Percentiles rank a stretch among this genome's conserved stretches.
phyloP scores from a whole-genome alignment of 1,140 invertebrate species.

The Bilobella aurantiaca region DNA sequence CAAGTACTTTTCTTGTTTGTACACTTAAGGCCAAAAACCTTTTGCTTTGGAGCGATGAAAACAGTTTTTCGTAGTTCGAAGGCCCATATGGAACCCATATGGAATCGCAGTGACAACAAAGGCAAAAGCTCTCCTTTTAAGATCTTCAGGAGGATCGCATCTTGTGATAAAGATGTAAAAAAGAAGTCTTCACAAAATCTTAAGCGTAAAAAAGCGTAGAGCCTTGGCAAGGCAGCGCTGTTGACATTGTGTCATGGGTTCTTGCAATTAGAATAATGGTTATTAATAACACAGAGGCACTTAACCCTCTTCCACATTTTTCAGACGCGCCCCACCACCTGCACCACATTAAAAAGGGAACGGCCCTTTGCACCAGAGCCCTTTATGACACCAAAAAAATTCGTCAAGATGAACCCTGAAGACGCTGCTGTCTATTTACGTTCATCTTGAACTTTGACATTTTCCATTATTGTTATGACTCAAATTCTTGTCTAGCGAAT shows the following conservation, averaged over 20 bases:
- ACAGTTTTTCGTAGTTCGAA: neutral
- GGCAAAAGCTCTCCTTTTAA: neutral
- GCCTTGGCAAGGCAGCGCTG: neutral
- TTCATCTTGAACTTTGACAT: neutral
- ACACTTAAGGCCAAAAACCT: neutral
- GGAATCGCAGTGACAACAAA: constrained; percentile 13
- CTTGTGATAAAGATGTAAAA: neutral
- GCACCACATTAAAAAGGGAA: no score
- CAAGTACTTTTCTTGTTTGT: neutral
- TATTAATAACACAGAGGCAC: neutral
- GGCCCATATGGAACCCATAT: constrained; percentile 31
- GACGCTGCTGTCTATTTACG: neutral
- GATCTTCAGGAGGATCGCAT: neutral
- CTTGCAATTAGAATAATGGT: no score
- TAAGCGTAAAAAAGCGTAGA: neutral
- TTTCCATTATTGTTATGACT: neutral
- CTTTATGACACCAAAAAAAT: neutral
- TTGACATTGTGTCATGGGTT: neutral
- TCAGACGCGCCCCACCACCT: neutral
- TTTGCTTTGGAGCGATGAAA: neutral
- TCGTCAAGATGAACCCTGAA: neutral
- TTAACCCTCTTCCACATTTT: neutral
- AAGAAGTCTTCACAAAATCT: neutral
- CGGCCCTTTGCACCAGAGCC: no score
- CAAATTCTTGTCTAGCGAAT: neutral